Conservation (phyloP, 2,888 invertebrate genomes). For the Aporophyla nigra region DNA sequence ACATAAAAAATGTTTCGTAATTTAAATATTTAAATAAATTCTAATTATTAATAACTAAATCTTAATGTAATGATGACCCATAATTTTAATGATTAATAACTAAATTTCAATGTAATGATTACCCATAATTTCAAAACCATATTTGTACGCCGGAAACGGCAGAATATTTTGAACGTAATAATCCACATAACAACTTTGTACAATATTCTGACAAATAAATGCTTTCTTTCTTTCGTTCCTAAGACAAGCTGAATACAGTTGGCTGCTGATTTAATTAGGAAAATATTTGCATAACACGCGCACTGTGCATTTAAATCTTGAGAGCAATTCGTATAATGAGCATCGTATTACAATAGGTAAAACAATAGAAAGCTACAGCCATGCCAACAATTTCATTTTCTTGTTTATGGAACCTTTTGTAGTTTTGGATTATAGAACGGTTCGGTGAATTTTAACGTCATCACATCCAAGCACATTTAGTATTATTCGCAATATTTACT, state of each 20-base stretch:
- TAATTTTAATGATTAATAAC: too few species aligned
- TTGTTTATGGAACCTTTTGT: conserved; percentile 15
- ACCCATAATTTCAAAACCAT: too few species aligned
- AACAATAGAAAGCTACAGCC: conserved; percentile 31
- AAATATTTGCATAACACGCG: conserved; percentile 26
- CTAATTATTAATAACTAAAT: too few species aligned
- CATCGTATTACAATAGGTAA: conserved; percentile 19
- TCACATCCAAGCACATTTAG: conserved; percentile 2
- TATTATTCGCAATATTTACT: neutral
- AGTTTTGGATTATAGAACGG: conserved; percentile 4
- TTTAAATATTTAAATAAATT: too few species aligned
- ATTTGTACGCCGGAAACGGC: too few species aligned
- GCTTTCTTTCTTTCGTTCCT: too few species aligned
- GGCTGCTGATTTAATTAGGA: conserved; percentile 16
- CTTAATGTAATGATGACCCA: too few species aligned
- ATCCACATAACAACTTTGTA: too few species aligned
- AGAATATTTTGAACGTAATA: too few species aligned
- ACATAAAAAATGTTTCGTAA: too few species aligned
- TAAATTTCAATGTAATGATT: too few species aligned
- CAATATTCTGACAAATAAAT: too few species aligned
- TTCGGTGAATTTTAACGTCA: conserved; percentile 4
- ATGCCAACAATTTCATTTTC: conserved; percentile 21
- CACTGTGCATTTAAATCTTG: conserved; percentile 18
- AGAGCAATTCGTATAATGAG: conserved; percentile 28
- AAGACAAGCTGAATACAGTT: neutral